Conservation (phyloP, 2,113 vertebrate species). For the Tragelaphus buxtoni region DNA sequence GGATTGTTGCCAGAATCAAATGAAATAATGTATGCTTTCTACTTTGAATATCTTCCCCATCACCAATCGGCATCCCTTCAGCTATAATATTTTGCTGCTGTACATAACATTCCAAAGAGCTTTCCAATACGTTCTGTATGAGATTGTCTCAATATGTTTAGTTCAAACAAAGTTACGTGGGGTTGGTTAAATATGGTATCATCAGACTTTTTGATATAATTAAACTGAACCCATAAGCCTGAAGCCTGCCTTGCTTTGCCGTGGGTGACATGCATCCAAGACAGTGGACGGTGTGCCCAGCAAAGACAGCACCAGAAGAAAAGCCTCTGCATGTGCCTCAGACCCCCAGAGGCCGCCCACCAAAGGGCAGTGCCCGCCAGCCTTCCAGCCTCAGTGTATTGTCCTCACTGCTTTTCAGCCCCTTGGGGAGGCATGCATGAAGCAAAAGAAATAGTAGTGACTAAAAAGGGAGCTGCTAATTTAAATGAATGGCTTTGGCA, state of each 20-base stretch:
- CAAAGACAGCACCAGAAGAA: background rate
- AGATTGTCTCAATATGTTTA: background rate
- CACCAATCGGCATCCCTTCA: background rate
- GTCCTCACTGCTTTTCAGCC: background rate
- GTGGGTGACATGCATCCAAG: background rate
- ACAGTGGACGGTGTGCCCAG: too few relatives aligned
- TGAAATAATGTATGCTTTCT: background rate
- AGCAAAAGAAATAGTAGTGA: background rate
- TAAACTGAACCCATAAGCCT: background rate
- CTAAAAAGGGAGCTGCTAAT: constrained; percentile 20
- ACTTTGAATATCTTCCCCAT: background rate
- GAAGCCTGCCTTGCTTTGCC: background rate
- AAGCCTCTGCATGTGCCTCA: background rate
- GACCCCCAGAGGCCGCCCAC: background rate
- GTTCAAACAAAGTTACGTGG: background rate
- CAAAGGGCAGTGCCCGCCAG: background rate
- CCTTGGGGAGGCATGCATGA: background rate
- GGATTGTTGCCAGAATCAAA: background rate
- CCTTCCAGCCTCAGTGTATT: background rate
- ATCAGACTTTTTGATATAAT: background rate
- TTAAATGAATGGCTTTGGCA: constrained; percentile 42
- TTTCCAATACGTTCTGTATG: background rate
- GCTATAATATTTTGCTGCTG: background rate
- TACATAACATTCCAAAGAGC: background rate
- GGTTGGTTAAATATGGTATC: background rate